These are phyloP conservation scores for Macrobrachium rosenbergii DNA, from an alignment of 1,140 invertebrate genomes.

Conservation along the genomic window DNA sequence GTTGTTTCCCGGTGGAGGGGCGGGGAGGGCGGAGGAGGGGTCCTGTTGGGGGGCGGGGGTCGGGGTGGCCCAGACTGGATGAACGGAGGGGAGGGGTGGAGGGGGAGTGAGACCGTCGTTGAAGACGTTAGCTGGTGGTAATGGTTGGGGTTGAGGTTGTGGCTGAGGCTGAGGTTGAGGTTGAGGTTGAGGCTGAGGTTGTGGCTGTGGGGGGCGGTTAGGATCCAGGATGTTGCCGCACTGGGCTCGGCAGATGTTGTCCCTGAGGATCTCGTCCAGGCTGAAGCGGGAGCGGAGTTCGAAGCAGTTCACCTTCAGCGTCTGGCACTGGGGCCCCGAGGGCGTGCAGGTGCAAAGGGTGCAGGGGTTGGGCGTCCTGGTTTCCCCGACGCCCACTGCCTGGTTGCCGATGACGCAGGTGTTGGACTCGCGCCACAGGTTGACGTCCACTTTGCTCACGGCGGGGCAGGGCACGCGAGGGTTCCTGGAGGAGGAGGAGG, in stretches of 20 bases:
- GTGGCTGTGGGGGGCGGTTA: constrained; percentile 51
- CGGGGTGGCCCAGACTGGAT: constrained; percentile 66
- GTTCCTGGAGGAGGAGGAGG: constrained; percentile 73
- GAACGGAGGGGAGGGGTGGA: constrained; percentile 23
- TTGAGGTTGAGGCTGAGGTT: constrained; percentile 5
- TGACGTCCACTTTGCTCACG: constrained; percentile 83
- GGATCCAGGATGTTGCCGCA: constrained; percentile 73
- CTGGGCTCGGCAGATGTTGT: constrained; percentile 91
- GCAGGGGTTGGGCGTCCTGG: constrained; percentile 75
- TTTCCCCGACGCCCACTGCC: constrained; percentile 72
- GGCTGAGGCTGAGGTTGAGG: neutral
- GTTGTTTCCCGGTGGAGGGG: constrained; percentile 35
- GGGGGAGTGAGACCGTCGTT: constrained; percentile 36
- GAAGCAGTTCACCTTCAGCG: constrained; percentile 87
- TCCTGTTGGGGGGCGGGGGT: constrained; percentile 15
- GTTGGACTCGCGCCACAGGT: constrained; percentile 82
- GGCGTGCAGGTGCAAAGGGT: constrained; percentile 49
- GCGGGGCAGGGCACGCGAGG: constrained; percentile 85
- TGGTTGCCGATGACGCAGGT: constrained; percentile 60
- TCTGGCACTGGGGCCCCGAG: constrained; percentile 89
- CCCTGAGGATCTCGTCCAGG: constrained; percentile 83
- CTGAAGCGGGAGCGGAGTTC: constrained; percentile 85
- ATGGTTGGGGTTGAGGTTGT: constrained; percentile 35
- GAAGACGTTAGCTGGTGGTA: constrained; percentile 34
- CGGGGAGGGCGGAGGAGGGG: constrained; percentile 50